Evolutionary conservation across 2,888 invertebrate genomes (phyloP), one percentile per base, ranked within the genome.

Genomic region (Steinernema scapterisci): DNA sequence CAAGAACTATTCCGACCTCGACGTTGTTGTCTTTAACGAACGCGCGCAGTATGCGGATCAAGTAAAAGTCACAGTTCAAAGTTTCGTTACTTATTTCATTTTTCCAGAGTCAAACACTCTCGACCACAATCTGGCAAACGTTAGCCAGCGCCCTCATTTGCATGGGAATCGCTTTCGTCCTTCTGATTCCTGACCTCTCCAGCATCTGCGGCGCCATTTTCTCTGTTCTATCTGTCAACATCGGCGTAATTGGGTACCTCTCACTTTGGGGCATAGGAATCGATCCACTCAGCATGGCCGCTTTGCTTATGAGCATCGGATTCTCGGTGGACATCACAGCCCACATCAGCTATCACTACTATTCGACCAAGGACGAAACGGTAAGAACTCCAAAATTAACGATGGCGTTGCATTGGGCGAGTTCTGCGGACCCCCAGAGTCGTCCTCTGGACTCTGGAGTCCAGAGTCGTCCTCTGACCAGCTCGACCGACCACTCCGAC

Each of bases 281-380:
- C 56, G 82, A 83, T 72, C 83, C 83, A 1, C 77, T 83, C 25
- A 80, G 81, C 3, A 80, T 79, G 75, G 80, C 83, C 9, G 76
- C 81, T 16, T 76, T 82, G 38, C 77, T 83, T 6, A 83, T 83
- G 83, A 79, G 81, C 6, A 82, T 83, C 71, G 83, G 83, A 52
- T 83, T 82, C 63, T 81, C 82, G 0, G 83, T 83, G 9, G 83
- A 83, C 74, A 82, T 83, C 56, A 78, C 81, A 38, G 82, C 84
- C 13, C 84, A 84, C 73, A 83, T 84, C 73, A 81, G 79, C 46
- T 84, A 84, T 75, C 82, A 84, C 56, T 83, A 80, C 72, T 84
- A 82, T 73, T 76, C 78, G n/a, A 78, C 77, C 11, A 78, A 78
- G 31, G 77, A 77, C 38, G 52, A 63, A 11, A 63, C 76, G 72